These are phyloP conservation scores for Deilephila elpenor DNA, from an alignment of 2,888 invertebrate species.

Conservation along the genomic window DNA sequence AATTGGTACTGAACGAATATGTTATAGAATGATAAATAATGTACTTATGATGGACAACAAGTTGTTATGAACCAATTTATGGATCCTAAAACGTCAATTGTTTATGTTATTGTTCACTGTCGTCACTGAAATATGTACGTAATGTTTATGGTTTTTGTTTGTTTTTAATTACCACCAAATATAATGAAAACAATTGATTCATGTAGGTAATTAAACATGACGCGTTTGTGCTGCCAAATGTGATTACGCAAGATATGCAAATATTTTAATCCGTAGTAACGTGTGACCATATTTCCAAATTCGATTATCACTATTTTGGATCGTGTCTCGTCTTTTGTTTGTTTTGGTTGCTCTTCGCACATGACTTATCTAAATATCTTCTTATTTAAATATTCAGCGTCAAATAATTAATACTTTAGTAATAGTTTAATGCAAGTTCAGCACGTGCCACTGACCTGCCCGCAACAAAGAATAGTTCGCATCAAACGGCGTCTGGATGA, in stretches of 20 bases:
- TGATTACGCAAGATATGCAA: not conserved
- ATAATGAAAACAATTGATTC: not conserved
- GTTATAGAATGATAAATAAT: no score
- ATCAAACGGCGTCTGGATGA: constrained; percentile 51
- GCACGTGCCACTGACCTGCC: constrained; percentile 1
- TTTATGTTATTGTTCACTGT: not conserved
- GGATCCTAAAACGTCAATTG: not conserved
- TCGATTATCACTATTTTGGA: not conserved
- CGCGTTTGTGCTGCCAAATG: not conserved
- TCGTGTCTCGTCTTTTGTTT: no score
- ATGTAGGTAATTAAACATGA: not conserved
- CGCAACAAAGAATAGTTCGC: constrained; percentile 35
- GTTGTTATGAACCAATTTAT: no score
- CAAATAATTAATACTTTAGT: not conserved
- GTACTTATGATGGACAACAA: no score
- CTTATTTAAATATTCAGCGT: not conserved
- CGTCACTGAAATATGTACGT: not conserved
- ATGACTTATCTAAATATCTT: not conserved
- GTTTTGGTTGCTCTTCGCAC: no score
- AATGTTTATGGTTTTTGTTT: not conserved
- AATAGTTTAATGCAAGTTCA: not conserved
- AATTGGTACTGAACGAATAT: no score
- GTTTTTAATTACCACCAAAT: not conserved
- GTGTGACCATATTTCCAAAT: not conserved
- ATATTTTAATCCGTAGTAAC: constrained; percentile 6